A percentile compares a stretch with the other conserved stretches of the same genome.
These are phyloP conservation scores for Paedocypris micromegethes DNA, from an alignment of 2,797 vertebrate species.

Conservation along the genomic window DNA sequence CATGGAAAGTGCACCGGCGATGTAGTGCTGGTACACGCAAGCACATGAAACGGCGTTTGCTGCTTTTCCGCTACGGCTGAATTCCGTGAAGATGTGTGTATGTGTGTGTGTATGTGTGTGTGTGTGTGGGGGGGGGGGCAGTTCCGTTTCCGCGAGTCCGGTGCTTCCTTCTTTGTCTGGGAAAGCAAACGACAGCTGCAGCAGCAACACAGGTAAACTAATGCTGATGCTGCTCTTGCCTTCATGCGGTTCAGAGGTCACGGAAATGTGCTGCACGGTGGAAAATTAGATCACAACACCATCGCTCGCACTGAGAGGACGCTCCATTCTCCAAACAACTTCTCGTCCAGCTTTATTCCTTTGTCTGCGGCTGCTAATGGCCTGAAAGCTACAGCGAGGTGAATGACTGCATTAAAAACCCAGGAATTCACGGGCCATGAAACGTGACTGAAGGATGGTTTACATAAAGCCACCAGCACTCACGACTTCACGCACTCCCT, in stretches of 20 bases:
- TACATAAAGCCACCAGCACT: no score
- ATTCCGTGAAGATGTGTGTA: constrained; percentile 28
- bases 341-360: background rate
- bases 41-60: no score
- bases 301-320: constrained; percentile 4
- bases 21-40: background rate
- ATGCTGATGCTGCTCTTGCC: constrained; percentile 26
- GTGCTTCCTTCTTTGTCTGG: constrained; percentile 18
- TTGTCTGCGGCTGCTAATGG: background rate
- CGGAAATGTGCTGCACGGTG: constrained; percentile 8
- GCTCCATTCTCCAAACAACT: background rate
- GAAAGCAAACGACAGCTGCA: constrained; percentile 44
- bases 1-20: constrained; percentile 29
- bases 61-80: constrained; percentile 25
- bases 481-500: no score
- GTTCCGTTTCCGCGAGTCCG: constrained; percentile 13
- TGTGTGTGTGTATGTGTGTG: no score
- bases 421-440: no score
- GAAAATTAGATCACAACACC: background rate
- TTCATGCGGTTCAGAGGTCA: constrained; percentile 4
- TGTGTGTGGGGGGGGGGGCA: no score
- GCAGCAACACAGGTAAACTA: constrained; percentile 24
- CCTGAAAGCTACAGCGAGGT: background rate
- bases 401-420: no score
- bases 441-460: no score